Evolutionary conservation across 1,140 invertebrate species (phyloP).

Genomic region (Trichonephila clavata): DNA sequence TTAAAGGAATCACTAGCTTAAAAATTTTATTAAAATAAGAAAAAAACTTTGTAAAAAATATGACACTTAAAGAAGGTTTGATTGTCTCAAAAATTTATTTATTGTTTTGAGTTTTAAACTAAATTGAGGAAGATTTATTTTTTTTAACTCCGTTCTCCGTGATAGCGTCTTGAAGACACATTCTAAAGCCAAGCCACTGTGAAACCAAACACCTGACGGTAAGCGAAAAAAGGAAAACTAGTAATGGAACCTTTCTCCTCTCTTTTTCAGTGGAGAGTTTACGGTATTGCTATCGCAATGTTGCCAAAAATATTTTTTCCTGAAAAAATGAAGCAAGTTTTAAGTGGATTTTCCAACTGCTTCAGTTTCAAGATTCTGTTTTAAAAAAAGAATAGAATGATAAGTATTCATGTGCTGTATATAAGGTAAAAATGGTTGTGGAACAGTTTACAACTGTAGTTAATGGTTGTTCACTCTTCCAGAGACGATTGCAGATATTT

Average conservation of each 20-base stretch:
- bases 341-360: not conserved
- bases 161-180: not conserved
- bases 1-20: too few species aligned
- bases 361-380: not conserved
- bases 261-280: constrained; percentile 5
- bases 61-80: not conserved
- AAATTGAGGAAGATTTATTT: not conserved
- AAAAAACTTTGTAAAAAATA: not conserved
- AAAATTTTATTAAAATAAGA: too few species aligned
- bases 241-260: constrained; percentile 8
- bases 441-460: not conserved
- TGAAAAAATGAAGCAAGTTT: not conserved
- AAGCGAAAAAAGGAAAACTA: not conserved
- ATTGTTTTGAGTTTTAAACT: not conserved
- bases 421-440: not conserved
- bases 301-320: not conserved
- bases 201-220: constrained; percentile 10
- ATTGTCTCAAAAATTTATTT: not conserved
- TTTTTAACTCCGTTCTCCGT: not conserved
- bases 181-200: not conserved
- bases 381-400: not conserved
- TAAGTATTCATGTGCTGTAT: not conserved
- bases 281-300: constrained; percentile 15
- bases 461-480: not conserved
- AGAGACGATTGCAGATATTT: too few species aligned